Conservation (phyloP, 2,113 vertebrate species). For the Spea bombifrons region DNA sequence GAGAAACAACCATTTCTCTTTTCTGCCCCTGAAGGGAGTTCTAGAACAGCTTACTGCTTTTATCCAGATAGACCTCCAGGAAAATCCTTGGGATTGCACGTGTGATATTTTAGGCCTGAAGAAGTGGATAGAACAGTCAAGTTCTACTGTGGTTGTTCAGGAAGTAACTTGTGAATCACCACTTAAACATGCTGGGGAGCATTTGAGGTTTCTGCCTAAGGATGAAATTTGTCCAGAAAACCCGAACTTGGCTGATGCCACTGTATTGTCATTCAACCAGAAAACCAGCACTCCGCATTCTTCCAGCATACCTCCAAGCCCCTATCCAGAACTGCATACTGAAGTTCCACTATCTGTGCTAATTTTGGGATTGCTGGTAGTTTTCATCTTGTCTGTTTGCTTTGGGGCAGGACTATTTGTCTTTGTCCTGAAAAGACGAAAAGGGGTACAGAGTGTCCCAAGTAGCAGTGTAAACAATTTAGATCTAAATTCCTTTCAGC, state of each 20-base stretch:
- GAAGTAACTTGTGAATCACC: slow-evolving; percentile 96
- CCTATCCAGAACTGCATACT: slow-evolving; percentile 77
- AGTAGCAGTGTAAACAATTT: slow-evolving; percentile 81
- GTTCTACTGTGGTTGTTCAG: slow-evolving; percentile 87
- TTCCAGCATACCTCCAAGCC: slow-evolving; percentile 72
- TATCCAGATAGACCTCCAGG: slow-evolving; percentile 97
- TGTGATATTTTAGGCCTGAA: slow-evolving; percentile 91
- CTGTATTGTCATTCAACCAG: slow-evolving; percentile 71
- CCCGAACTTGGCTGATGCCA: slow-evolving; percentile 69
- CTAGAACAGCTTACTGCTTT: slow-evolving; percentile 93
- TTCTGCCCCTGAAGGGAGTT: slow-evolving; percentile 87
- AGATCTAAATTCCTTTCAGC: slow-evolving; percentile 89
- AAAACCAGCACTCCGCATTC: slow-evolving; percentile 70
- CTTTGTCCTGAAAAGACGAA: slow-evolving; percentile 91
- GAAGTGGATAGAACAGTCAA: slow-evolving; percentile 93
- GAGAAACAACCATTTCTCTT: slow-evolving; percentile 94
- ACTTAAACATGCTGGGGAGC: slow-evolving; percentile 83
- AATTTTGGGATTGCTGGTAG: slow-evolving; percentile 91
- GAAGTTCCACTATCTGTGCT: slow-evolving; percentile 94
- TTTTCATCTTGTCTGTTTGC: slow-evolving; percentile 94
- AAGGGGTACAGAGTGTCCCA: slow-evolving; percentile 78
- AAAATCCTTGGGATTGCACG: slow-evolving; percentile 97
- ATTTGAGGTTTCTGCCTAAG: slow-evolving; percentile 86
- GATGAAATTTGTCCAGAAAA: slow-evolving; percentile 91
- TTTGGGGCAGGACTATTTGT: slow-evolving; percentile 95